These are phyloP conservation scores for Solen grandis DNA, from an alignment of 1,140 invertebrate species.

Conservation along the genomic window DNA sequence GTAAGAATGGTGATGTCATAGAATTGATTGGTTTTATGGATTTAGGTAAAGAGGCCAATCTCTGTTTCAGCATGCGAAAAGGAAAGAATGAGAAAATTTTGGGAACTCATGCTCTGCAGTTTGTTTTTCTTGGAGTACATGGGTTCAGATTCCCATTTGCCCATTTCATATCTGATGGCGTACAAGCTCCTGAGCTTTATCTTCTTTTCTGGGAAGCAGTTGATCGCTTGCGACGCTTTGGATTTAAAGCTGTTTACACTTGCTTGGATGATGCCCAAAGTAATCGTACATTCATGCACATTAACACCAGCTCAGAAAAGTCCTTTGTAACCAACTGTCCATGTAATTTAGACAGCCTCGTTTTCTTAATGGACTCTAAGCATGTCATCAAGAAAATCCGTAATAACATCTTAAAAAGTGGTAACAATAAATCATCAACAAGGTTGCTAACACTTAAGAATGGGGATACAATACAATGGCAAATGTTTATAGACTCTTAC, in stretches of 20 bases:
- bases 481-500: conserved; percentile 12
- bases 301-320: not conserved
- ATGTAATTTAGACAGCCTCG: not conserved
- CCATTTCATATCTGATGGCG: conserved; percentile 50
- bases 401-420: conserved; percentile 39
- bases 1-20: conserved; percentile 15
- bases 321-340: conserved; percentile 20
- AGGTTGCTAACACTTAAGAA: not conserved
- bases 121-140: conserved; percentile 51
- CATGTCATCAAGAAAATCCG: conserved; percentile 27
- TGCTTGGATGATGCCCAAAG: conserved; percentile 53
- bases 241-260: conserved; percentile 32
- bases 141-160: conserved; percentile 58
- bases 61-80: not conserved
- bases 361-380: conserved; percentile 20
- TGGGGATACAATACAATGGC: not conserved
- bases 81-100: conserved; percentile 39
- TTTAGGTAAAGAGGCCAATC: conserved; percentile 18
- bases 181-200: conserved; percentile 52
- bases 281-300: conserved; percentile 47
- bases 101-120: conserved; percentile 47
- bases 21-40: conserved; percentile 39
- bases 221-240: conserved; percentile 38
- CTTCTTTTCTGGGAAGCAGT: conserved; percentile 53
- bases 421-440: not conserved